Evolutionary conservation across 1,140 invertebrate species (phyloP).

Genomic region (Caenorhabditis briggsae): DNA sequence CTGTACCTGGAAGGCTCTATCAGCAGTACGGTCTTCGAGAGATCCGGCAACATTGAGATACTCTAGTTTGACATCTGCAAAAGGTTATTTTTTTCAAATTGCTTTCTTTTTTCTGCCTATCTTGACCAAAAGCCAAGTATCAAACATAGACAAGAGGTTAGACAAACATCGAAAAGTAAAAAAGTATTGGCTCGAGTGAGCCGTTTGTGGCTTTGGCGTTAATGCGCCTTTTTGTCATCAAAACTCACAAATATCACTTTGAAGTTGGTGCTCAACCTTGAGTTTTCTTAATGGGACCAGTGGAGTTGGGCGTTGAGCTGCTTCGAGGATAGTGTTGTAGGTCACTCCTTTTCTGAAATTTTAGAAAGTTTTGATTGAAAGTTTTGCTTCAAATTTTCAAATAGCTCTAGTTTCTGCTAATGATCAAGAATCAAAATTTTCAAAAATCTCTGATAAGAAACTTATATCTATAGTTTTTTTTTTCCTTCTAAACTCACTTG

Average conservation of each 20-base stretch:
- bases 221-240: constrained; percentile 36
- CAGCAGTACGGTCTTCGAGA: constrained; percentile 56
- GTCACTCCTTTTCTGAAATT: constrained; percentile 26
- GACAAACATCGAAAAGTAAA: background rate
- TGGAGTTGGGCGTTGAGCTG: constrained; percentile 43
- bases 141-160: constrained; percentile 16
- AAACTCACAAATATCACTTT: constrained; percentile 41
- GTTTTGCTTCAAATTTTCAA: too few relatives aligned
- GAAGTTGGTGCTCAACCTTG: constrained; percentile 24
- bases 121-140: constrained; percentile 26
- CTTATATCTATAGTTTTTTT: too few relatives aligned
- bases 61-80: constrained; percentile 64
- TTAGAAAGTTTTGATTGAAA: too few relatives aligned
- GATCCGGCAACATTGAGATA: constrained; percentile 64
- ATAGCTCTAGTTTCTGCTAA: too few relatives aligned
- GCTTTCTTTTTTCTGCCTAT: background rate
- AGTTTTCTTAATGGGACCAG: constrained; percentile 33
- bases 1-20: constrained; percentile 38
- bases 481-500: too few relatives aligned
- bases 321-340: constrained; percentile 49
- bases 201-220: background rate
- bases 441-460: background rate
- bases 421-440: background rate
- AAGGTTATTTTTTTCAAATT: background rate
- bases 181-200: too few relatives aligned